Conservation (phyloP, 2,113 vertebrate species). For the Pedetes capensis region DNA sequence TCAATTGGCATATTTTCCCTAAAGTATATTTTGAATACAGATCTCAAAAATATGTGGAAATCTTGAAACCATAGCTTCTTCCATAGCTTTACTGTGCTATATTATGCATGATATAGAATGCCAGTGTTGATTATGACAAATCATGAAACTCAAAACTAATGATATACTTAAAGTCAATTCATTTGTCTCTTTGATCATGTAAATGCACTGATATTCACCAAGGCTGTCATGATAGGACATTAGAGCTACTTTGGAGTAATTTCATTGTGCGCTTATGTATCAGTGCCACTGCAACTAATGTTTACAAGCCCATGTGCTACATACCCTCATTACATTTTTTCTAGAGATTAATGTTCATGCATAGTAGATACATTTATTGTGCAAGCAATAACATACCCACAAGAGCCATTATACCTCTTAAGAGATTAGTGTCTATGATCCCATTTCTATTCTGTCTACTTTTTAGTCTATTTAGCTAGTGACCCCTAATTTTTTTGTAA, state of each 20-base stretch:
- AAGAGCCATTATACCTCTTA: conserved; percentile 65
- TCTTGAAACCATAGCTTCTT: background rate
- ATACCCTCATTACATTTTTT: conserved; percentile 53
- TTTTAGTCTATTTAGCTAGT: conserved; percentile 1
- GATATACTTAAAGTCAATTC: conserved; percentile 76
- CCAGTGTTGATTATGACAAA: conserved; percentile 66
- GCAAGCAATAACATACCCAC: conserved; percentile 49
- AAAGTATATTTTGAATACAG: background rate
- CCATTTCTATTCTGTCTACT: conserved; percentile 38
- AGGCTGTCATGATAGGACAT: conserved; percentile 56
- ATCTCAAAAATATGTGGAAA: background rate
- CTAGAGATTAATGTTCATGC: conserved; percentile 60
- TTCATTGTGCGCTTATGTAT: conserved; percentile 60
- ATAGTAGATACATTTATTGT: conserved; percentile 60
- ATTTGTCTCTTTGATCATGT: conserved; percentile 71
- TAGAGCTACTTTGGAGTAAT: conserved; percentile 67
- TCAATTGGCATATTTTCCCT: background rate
- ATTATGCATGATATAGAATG: conserved; percentile 45
- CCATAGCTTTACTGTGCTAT: background rate
- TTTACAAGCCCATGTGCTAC: conserved; percentile 60
- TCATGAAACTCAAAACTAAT: conserved; percentile 55
- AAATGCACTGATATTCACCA: conserved; percentile 65
- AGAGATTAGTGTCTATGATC: conserved; percentile 59
- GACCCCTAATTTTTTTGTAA: background rate
- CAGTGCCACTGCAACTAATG: conserved; percentile 58